Conservation (phyloP, 2,797 vertebrate genomes). For the Poeciliopsis presidionis region DNA sequence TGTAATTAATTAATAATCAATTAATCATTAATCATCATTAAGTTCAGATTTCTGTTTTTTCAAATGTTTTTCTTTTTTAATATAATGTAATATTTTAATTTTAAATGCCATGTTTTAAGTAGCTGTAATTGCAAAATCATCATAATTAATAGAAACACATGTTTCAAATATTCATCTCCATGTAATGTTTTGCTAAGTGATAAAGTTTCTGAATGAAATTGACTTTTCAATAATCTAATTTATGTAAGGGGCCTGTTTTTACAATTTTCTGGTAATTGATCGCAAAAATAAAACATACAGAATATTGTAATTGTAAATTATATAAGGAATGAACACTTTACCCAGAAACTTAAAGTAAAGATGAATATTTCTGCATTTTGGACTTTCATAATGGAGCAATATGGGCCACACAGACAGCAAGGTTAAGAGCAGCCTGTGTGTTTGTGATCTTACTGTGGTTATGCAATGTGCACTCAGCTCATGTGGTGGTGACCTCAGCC, state of each 20-base stretch:
- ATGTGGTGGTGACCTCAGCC: constrained; percentile 65
- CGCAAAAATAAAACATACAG: not conserved
- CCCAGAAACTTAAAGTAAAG: not conserved
- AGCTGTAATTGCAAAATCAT: not conserved
- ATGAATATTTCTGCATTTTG: not conserved
- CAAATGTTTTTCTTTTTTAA: no score
- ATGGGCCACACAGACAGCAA: not conserved
- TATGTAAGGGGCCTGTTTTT: not conserved
- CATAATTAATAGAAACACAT: no score
- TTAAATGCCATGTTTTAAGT: not conserved
- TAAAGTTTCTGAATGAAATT: not conserved
- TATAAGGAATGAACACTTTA: not conserved
- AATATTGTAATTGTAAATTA: not conserved
- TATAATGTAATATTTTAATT: not conserved
- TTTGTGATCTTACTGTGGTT: constrained; percentile 17
- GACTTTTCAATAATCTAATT: not conserved
- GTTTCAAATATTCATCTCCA: no score
- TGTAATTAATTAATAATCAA: not conserved
- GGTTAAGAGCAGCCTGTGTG: not conserved
- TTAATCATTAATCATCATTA: not conserved
- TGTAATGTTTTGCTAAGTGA: not conserved
- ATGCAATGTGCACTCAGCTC: constrained; percentile 5
- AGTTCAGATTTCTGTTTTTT: no score
- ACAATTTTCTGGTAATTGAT: not conserved
- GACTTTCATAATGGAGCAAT: not conserved